These are phyloP conservation scores for Muntiacus reevesi DNA, from an alignment of 2,113 vertebrate species.

Conservation along the genomic window DNA sequence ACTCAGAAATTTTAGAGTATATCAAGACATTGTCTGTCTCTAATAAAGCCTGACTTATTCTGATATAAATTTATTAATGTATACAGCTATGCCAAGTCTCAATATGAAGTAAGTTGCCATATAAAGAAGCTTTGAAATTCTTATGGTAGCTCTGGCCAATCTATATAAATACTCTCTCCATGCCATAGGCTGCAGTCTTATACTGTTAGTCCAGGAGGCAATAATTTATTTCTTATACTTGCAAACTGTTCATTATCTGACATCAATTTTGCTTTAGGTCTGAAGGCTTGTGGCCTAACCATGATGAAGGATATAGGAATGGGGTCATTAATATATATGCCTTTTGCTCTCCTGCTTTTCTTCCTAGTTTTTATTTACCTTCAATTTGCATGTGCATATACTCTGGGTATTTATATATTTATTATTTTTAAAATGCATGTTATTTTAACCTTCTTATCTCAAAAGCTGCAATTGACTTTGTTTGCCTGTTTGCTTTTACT, in stretches of 20 bases:
- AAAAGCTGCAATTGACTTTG: background rate
- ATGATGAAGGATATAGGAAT: background rate
- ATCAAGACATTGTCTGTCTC: background rate
- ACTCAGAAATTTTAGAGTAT: background rate
- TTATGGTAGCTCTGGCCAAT: background rate
- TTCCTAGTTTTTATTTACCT: background rate
- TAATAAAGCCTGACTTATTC: background rate
- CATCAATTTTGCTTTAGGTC: background rate
- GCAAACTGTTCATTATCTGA: background rate
- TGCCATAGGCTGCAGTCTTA: background rate
- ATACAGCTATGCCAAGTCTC: background rate
- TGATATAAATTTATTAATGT: background rate
- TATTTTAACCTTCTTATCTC: background rate
- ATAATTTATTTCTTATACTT: background rate
- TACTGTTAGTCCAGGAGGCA: background rate
- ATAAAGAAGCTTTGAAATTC: background rate
- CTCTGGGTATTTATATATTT: background rate
- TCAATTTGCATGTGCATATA: background rate
- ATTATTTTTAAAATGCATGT: background rate
- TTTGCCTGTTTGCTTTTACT: background rate
- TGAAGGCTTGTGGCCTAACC: background rate
- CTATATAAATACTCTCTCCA: background rate
- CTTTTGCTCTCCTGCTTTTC: background rate
- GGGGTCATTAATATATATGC: background rate
- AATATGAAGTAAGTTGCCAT: background rate